Evolutionary conservation across 2,113 vertebrate genomes (phyloP).

Genomic region (Elachura formosa): DNA sequence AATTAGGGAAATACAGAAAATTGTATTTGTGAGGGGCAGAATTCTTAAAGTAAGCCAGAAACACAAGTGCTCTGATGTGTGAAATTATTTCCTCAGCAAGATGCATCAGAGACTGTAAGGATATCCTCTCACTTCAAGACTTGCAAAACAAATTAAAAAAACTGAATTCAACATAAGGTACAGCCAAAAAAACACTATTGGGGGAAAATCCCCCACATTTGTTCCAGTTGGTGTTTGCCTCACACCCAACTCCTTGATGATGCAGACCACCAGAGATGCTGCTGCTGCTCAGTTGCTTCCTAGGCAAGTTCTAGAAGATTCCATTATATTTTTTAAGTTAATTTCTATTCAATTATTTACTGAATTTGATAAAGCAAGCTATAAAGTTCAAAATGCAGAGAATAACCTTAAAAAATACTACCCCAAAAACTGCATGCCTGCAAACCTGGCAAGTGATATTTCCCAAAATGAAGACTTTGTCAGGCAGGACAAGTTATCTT

Average conservation of each 20-base stretch:
- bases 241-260: background rate
- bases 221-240: background rate
- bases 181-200: background rate
- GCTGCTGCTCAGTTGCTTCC: background rate
- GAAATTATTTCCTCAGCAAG: background rate
- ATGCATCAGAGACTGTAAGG: background rate
- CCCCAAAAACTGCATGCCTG: background rate
- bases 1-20: background rate
- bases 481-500: background rate
- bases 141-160: background rate
- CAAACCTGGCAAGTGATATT: background rate
- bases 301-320: background rate
- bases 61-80: background rate
- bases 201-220: background rate
- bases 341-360: background rate
- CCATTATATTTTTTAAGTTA: background rate
- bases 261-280: background rate
- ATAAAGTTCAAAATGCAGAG: background rate
- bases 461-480: background rate
- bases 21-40: background rate
- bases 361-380: background rate
- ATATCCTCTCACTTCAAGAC: background rate
- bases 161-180: background rate
- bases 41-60: background rate
- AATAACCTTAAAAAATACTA: background rate